phyloP scores from a whole-genome alignment of 2,888 invertebrate species.

The Phorcus lineatus region DNA sequence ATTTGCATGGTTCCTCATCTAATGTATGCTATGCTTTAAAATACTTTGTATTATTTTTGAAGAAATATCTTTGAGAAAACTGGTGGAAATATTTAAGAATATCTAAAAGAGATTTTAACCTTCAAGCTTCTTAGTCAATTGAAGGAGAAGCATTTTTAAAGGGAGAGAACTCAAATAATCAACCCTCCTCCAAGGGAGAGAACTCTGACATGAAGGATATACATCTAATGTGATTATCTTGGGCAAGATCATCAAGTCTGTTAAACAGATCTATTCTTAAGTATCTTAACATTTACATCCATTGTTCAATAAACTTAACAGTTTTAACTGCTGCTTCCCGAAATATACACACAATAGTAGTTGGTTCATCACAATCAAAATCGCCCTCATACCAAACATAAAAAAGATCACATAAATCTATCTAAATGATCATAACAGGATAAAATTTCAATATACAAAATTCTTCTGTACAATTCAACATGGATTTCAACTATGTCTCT shows the following conservation, averaged over 20 bases:
- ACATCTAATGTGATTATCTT: too few species aligned
- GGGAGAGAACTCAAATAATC: too few species aligned
- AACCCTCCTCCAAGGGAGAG: too few species aligned
- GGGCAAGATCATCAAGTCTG: background rate
- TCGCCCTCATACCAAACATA: background rate
- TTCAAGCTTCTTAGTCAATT: too few species aligned
- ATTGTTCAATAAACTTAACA: background rate
- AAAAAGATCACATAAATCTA: background rate
- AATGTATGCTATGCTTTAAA: too few species aligned
- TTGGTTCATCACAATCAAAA: background rate
- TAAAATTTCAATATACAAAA: background rate
- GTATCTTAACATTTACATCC: background rate
- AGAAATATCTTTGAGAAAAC: too few species aligned
- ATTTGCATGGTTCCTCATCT: too few species aligned
- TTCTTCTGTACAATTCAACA: conserved; percentile 2
- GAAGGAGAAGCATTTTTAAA: too few species aligned
- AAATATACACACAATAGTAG: background rate
- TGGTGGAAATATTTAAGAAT: too few species aligned
- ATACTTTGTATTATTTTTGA: too few species aligned
- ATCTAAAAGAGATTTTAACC: too few species aligned
- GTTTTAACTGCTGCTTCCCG: background rate
- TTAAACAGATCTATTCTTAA: background rate
- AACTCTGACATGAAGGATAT: background rate
- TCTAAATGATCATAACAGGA: conserved; percentile 1
- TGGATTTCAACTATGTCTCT: background rate